Conservation (phyloP, 2,113 vertebrate species). For the Scophthalmus maximus region DNA sequence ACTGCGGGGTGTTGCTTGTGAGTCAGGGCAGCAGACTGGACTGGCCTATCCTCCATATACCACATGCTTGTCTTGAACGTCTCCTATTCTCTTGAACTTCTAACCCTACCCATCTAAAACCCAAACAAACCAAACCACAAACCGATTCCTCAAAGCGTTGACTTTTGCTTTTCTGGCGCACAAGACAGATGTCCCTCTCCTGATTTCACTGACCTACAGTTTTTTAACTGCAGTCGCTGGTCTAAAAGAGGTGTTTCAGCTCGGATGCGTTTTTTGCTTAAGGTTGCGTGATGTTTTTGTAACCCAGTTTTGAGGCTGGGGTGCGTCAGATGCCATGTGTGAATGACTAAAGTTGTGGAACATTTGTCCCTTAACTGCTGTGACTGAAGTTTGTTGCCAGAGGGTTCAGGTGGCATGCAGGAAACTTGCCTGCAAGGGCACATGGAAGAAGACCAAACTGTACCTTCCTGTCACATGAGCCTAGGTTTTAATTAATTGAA, state of each 20-base stretch:
- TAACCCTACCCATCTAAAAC: conserved; percentile 47
- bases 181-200: background rate
- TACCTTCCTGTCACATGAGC: background rate
- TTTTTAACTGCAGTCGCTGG: background rate
- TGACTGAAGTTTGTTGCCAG: conserved; percentile 14
- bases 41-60: conserved; percentile 62
- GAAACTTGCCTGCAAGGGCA: conserved; percentile 37
- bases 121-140: conserved; percentile 62
- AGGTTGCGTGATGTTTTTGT: conserved; percentile 61
- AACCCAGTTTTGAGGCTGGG: conserved; percentile 37
- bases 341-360: conserved; percentile 52
- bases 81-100: conserved; percentile 53
- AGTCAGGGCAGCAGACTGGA: conserved; percentile 74
- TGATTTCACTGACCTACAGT: conserved; percentile 1
- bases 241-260: conserved; percentile 9
- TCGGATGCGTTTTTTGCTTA: conserved; percentile 48
- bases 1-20: conserved; percentile 62
- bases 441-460: conserved; percentile 23
- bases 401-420: conserved; percentile 31
- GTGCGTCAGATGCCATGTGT: conserved; percentile 59
- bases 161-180: conserved; percentile 32
- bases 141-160: conserved; percentile 11
- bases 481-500: conserved; percentile 4
- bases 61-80: conserved; percentile 38
- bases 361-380: conserved; percentile 35